Percentiles rank a stretch among this genome's conserved stretches.
phyloP scores from a whole-genome alignment of 1,140 invertebrate species.

The Camponotus floridanus region DNA sequence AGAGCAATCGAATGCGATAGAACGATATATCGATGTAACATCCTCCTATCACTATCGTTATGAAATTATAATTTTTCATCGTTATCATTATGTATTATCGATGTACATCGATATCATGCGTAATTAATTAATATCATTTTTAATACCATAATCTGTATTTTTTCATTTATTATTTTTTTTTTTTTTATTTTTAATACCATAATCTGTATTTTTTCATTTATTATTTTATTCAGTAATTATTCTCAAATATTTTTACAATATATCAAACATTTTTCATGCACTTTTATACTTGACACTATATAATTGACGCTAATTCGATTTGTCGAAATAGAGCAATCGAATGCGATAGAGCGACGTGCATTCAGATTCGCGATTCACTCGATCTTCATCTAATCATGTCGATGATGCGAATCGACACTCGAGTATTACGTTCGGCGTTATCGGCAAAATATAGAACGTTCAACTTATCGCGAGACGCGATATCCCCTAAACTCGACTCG shows the following conservation, averaged over 20 bases:
- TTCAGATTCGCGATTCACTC: neutral
- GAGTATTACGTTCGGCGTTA: conserved; percentile 20
- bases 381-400: neutral
- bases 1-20: neutral
- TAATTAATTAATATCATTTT: neutral
- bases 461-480: conserved; percentile 34
- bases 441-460: conserved; percentile 28
- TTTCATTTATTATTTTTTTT: too few relatives aligned
- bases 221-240: too few relatives aligned
- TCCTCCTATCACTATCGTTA: too few relatives aligned
- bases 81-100: too few relatives aligned
- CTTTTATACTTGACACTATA: neutral
- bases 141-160: neutral
- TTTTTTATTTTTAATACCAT: too few relatives aligned
- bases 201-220: too few relatives aligned
- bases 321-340: neutral
- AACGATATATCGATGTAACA: too few relatives aligned
- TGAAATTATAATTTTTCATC: too few relatives aligned
- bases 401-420: neutral
- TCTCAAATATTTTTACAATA: too few relatives aligned
- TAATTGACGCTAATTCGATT: neutral
- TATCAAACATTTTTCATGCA: neutral
- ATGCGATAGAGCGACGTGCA: neutral
- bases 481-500: conserved; percentile 22
- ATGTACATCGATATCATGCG: too few relatives aligned